Evolutionary conservation across 2,797 vertebrate species (phyloP), one percentile per base, ranked within the genome.

Genomic region (Poecilia gillii): DNA sequence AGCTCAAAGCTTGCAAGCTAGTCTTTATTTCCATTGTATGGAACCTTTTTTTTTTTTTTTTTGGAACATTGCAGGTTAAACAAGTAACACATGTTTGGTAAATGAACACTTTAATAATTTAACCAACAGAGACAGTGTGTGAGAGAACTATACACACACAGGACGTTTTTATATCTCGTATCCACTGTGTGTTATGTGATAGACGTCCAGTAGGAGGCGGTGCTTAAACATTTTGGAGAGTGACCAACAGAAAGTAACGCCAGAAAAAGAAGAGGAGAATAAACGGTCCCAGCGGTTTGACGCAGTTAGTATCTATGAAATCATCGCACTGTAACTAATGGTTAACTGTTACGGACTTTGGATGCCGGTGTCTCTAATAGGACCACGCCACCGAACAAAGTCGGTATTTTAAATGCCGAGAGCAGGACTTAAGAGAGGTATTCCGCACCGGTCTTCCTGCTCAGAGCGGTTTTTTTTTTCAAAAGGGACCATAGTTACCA

Each of bases 321-420:
- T 6, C 20, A 1, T 18, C 12, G 2, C 0, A 3, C 6, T 2
- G 28, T 1, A 3, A 79, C 81, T 90, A 92, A 92, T 90, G 82
- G 77, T 92, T 90, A 92, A 87, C 91, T 85, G 57, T 75, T 1
- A 14, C 88, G 92, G 92, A 94, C 92, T 93, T 94, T 95, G 90
- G 89, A 90, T 89, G 84, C 73, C 74, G 76, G 68, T 57, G 53
- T 33, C n/a, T 68, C 33, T 71, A 11, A 25, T 66, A 51, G 39
- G 49, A 77, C 72, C 39, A 71, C 81, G 62, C 74, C 57, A 74
- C 33, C 28, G 39, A 18, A 28, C 72, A 81, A 78, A 73, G 59
- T 86, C 78, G 77, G 80, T 59, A 74, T 81, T 80, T 39, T 76
- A 36, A 53, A 3, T 33, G 43, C 45, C 14, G 73, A 53, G 1